Conservation (phyloP, 2,797 vertebrate species). For the Microhierax caerulescens region DNA sequence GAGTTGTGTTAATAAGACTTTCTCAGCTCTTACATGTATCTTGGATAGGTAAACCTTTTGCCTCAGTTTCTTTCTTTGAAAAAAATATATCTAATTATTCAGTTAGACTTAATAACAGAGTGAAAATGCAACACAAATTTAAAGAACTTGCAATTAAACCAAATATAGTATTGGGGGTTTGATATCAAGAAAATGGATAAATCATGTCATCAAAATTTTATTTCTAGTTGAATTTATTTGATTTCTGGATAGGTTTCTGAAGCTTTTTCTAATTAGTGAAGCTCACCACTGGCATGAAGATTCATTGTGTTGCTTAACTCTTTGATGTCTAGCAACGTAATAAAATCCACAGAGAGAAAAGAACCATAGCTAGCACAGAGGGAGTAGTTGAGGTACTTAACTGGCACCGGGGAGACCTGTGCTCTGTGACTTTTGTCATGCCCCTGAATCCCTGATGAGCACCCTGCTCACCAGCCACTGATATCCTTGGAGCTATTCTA, state of each 20-base stretch:
- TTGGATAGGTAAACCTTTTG: background rate
- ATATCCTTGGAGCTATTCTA: background rate
- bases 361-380: background rate
- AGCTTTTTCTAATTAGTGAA: background rate
- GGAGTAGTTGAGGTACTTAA: background rate
- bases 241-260: background rate
- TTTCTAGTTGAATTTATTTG: background rate
- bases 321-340: background rate
- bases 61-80: background rate
- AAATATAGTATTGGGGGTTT: background rate
- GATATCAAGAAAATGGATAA: background rate
- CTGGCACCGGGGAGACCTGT: background rate
- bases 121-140: background rate
- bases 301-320: background rate
- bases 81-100: background rate
- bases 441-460: background rate
- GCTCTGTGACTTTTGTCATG: background rate
- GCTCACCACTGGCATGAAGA: background rate
- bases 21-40: background rate
- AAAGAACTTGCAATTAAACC: background rate
- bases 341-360: background rate
- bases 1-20: background rate
- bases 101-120: background rate
- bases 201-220: background rate
- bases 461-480: background rate